Percentiles rank a stretch among this genome's conserved stretches.
These are phyloP conservation scores for Gymnogyps californianus DNA, from an alignment of 2,113 vertebrate genomes.

Conservation along the genomic window DNA sequence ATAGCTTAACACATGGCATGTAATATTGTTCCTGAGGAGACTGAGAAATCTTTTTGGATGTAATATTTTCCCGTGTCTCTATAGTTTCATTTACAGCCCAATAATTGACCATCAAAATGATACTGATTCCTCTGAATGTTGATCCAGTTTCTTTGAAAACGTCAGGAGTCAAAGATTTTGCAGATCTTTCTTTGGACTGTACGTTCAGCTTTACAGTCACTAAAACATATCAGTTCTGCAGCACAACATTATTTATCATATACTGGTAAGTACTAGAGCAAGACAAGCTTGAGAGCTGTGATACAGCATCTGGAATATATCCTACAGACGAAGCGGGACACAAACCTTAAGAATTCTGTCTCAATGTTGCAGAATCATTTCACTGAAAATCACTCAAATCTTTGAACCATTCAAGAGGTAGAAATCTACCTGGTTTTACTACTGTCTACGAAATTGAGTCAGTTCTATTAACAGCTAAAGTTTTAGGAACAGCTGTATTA, in stretches of 20 bases:
- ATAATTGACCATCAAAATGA: background rate
- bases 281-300: background rate
- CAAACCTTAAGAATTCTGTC: background rate
- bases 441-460: background rate
- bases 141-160: background rate
- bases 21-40: background rate
- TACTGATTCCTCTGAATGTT: background rate
- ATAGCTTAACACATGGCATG: background rate
- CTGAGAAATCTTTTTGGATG: background rate
- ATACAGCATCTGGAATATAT: background rate
- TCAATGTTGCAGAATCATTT: background rate
- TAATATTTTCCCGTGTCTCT: background rate
- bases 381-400: background rate
- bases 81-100: background rate
- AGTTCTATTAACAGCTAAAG: background rate
- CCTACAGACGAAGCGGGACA: background rate
- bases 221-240: background rate
- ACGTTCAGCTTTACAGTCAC: background rate
- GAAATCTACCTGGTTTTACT: background rate
- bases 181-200: background rate
- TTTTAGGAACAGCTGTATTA: background rate
- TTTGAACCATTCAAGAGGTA: background rate
- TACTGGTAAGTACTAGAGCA: fast-evolving
- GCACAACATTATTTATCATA: background rate
- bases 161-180: background rate